Conservation (phyloP, 2,888 invertebrate species). For the Callyntrura guangdongensis region DNA sequence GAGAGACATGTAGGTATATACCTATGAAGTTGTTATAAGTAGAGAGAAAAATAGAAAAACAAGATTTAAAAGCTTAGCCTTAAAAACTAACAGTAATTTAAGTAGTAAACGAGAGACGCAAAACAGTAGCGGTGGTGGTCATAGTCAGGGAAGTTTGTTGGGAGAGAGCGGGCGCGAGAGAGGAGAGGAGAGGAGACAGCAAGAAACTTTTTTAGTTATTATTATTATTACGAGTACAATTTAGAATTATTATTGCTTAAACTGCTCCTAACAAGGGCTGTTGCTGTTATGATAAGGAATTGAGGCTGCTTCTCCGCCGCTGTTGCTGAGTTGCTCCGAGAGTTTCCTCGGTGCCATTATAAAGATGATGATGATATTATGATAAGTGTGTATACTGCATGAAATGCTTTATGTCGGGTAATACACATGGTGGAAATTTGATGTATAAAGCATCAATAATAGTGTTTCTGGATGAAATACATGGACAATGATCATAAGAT, state of each 20-base stretch:
- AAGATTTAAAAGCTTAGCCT: constrained; percentile 70
- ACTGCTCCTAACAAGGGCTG: constrained; percentile 72
- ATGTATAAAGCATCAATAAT: too few relatives aligned
- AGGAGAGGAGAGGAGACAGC: constrained; percentile 36
- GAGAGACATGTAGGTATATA: not conserved
- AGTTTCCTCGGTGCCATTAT: too few relatives aligned
- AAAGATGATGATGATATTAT: constrained; percentile 24
- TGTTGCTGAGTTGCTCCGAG: not conserved
- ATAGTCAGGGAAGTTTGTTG: not conserved
- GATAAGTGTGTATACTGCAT: not conserved
- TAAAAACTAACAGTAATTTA: constrained; percentile 47
- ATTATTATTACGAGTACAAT: constrained; percentile 74
- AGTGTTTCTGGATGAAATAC: not conserved
- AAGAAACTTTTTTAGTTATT: constrained; percentile 59
- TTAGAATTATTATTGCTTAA: constrained; percentile 77
- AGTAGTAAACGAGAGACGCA: constrained; percentile 1
- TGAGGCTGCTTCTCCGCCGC: not conserved
- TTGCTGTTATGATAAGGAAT: constrained; percentile 68
- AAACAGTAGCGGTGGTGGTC: not conserved
- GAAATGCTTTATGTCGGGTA: too few relatives aligned
- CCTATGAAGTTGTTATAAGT: not conserved
- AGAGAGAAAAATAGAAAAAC: constrained; percentile 39
- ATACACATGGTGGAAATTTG: too few relatives aligned
- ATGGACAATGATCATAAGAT: not conserved
- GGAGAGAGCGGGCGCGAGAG: not conserved